A percentile compares a stretch with the other conserved stretches of the same genome.
These are phyloP conservation scores for Mamestra brassicae DNA, from an alignment of 2,888 invertebrate genomes.

Conservation along the genomic window DNA sequence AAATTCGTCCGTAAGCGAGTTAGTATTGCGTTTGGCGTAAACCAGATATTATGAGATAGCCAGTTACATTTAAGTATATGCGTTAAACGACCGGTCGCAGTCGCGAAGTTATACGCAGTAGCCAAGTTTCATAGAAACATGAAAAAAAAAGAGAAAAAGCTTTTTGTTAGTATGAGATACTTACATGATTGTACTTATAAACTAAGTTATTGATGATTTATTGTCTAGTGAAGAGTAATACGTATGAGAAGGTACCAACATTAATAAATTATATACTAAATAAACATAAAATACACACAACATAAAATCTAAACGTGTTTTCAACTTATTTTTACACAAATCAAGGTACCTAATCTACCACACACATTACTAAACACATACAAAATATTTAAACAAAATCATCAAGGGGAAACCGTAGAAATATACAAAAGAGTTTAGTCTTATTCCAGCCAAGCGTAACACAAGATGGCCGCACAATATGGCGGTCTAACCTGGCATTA, in stretches of 20 bases:
- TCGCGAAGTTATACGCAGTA: constrained; percentile 78
- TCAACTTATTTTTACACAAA: constrained; percentile 4
- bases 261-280: constrained; percentile 3
- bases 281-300: constrained; percentile 9
- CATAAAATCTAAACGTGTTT: not conserved
- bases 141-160: constrained; percentile 90
- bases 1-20: constrained; percentile 82
- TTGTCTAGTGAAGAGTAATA: constrained; percentile 54
- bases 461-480: constrained; percentile 78
- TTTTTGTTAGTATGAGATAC: constrained; percentile 88
- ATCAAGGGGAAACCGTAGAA: constrained; percentile 57
- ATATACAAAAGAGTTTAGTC: constrained; percentile 73
- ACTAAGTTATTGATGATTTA: constrained; percentile 70
- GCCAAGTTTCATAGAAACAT: constrained; percentile 91
- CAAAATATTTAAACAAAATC: constrained; percentile 31
- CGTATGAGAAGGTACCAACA: constrained; percentile 44
- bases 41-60: constrained; percentile 90
- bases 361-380: constrained; percentile 51
- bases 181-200: constrained; percentile 74
- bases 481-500: constrained; percentile 95
- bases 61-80: constrained; percentile 77
- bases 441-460: constrained; percentile 85
- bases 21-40: constrained; percentile 88
- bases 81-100: constrained; percentile 82
- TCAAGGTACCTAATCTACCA: constrained; percentile 38